Base-by-base conservation (phyloP, 2,888 invertebrate genomes). In the Philhelius pedissequus region DNA sequence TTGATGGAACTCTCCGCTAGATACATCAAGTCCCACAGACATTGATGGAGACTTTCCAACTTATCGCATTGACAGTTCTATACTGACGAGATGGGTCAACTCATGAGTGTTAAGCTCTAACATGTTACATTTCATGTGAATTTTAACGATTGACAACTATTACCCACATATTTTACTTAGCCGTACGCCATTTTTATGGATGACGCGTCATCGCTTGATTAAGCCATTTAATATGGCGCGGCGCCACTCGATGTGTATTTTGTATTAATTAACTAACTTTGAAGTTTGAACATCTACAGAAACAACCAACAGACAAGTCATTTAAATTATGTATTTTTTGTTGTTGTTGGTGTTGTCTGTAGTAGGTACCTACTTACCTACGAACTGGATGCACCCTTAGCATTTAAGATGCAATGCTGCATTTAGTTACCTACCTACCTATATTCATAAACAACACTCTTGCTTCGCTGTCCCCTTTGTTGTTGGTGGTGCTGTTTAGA, bases 191-290 rank as follows among this genome's bases (percentile, higher is more conserved):
- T n/a, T n/a, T 45, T 40, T 64, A 32, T 64, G 48, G 15, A 30
- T 64, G 20, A 64, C 48, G 18, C 9, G n/a, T 22, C n/a, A 15
- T 32, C 22, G 3, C 32, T 64, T 48, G 48, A 64, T 64, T 64
- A 48, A 66, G 66, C 13, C 30, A 48, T 58, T 78, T 30, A 64
- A 58, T 66, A 78, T 66, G 38, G 64, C 32, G 32, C 48, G 71
- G 71, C 71, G 78, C 71, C 66, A 62, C 40, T 50, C 27, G 22
- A 40, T 56, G 56, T 56, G 40, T 30, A 4, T 40, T 58, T 48
- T 40, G 56, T 38, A 18, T 50, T 58, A 66, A 71, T 78, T 66
- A 71, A 58, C 78, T 27, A 25, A 48, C 64, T 32, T 43, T 18
- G 18, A 18, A 35, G 52, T 52, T 52, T 25, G n/a, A 58, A 58